A percentile compares a stretch with the other conserved stretches of the same genome.
phyloP scores from a whole-genome alignment of 2,113 vertebrate species.

The Columba janthina region DNA sequence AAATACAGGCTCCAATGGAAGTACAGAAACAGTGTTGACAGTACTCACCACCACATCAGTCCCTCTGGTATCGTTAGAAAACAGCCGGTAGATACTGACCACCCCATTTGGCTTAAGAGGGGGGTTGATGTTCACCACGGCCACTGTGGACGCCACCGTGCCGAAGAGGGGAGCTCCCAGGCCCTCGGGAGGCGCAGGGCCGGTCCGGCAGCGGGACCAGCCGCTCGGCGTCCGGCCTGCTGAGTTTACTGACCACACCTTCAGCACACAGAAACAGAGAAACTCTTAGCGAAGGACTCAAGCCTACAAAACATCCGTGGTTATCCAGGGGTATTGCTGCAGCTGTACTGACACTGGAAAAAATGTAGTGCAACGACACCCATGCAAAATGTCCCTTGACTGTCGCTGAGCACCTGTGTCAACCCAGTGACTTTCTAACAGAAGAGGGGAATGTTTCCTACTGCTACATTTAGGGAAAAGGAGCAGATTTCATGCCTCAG shows the following conservation, averaged over 20 bases:
- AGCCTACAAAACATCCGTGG: background rate
- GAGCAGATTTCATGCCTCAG: background rate
- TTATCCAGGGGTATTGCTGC: background rate
- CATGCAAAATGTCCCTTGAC: background rate
- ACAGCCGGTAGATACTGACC: conserved; percentile 87
- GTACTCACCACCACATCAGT: conserved; percentile 78
- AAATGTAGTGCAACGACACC: fast-evolving
- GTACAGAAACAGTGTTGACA: background rate
- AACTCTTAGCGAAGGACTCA: background rate
- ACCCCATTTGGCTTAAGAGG: conserved; percentile 85
- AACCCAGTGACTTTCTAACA: background rate
- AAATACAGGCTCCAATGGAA: background rate
- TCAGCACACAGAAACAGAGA: background rate
- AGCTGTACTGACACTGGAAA: background rate
- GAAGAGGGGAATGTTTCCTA: background rate
- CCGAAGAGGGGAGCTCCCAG: conserved; percentile 77
- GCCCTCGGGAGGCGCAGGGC: conserved; percentile 87
- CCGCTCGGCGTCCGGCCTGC: conserved; percentile 79
- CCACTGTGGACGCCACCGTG: conserved; percentile 79
- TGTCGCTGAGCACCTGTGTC: background rate
- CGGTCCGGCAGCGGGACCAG: conserved; percentile 83
- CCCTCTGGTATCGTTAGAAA: conserved; percentile 75
- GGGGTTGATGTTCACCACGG: conserved; percentile 81
- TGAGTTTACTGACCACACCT: conserved; percentile 90
- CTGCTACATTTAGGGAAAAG: background rate